These are phyloP conservation scores for Drosophila tristis DNA, from an alignment of 1,140 invertebrate genomes.

Conservation along the genomic window DNA sequence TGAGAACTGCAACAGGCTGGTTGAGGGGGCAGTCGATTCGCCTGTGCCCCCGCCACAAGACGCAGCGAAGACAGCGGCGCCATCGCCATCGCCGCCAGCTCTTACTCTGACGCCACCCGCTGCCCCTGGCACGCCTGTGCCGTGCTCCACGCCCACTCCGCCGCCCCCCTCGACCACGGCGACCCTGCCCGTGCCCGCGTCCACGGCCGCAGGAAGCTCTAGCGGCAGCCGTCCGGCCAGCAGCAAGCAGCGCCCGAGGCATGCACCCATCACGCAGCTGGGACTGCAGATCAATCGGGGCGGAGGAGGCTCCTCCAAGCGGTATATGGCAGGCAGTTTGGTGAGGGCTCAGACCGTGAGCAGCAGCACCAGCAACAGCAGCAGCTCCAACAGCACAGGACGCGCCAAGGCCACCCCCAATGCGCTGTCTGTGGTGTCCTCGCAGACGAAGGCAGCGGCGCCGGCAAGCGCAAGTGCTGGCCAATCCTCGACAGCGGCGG, in stretches of 20 bases:
- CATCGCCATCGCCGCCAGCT: constrained; percentile 55
- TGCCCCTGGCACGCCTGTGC: constrained; percentile 46
- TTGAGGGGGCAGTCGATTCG: constrained; percentile 2
- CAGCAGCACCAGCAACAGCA: constrained; percentile 68
- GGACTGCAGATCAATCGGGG: constrained; percentile 61
- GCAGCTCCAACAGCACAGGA: constrained; percentile 59
- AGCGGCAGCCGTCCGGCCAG: constrained; percentile 50
- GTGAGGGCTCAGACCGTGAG: constrained; percentile 77
- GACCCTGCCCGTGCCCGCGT: constrained; percentile 48
- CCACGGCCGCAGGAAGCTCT: not conserved
- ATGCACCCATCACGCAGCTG: constrained; percentile 66
- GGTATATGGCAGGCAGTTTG: constrained; percentile 74
- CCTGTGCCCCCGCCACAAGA: constrained; percentile 13
- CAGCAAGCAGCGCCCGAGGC: constrained; percentile 54
- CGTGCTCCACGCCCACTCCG: constrained; percentile 32
- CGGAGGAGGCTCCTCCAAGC: constrained; percentile 39
- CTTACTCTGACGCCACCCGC: constrained; percentile 58
- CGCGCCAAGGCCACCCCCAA: constrained; percentile 41
- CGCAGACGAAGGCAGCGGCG: constrained; percentile 40
- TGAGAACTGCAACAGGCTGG: constrained; percentile 65
- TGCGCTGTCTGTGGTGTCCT: constrained; percentile 43
- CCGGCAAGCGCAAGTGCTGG: not conserved
- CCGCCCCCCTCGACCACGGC: constrained; percentile 14
- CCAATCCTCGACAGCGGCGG: constrained; percentile 7
- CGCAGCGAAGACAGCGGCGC: not conserved